Percentiles rank a stretch among this genome's conserved stretches.
Evolutionary conservation across 2,888 invertebrate genomes (phyloP).

Genomic region (Eueremaeus valkanovi): DNA sequence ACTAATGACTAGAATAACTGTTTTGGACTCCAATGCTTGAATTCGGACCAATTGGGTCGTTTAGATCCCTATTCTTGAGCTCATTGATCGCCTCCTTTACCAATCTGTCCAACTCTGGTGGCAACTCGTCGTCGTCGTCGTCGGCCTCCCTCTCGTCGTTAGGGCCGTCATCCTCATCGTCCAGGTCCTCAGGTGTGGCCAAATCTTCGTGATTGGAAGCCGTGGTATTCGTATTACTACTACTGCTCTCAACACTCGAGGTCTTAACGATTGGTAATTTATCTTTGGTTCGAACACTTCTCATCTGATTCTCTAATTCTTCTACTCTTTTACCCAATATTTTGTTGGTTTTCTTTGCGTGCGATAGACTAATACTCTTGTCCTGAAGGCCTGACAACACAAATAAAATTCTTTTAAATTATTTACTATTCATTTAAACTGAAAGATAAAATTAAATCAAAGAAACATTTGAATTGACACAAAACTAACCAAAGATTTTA

Average conservation of each 20-base stretch:
- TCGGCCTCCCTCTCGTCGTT: neutral
- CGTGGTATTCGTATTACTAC: neutral
- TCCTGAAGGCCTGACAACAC: slow-evolving; percentile 34
- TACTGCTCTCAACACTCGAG: neutral
- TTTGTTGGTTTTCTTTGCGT: slow-evolving; percentile 54
- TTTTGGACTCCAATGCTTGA: no score
- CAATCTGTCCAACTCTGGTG: slow-evolving; percentile 30
- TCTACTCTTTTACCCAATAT: slow-evolving; percentile 73
- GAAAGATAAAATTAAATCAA: neutral
- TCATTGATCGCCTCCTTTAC: slow-evolving; percentile 30
- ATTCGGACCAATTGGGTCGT: neutral
- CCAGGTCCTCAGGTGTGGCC: slow-evolving; percentile 18
- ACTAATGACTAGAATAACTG: neutral
- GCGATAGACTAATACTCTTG: slow-evolving; percentile 33
- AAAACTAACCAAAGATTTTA: slow-evolving; percentile 13
- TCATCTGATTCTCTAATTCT: slow-evolving; percentile 73
- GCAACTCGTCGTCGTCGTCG: slow-evolving; percentile 23
- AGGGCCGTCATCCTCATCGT: neutral
- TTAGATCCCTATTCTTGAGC: slow-evolving; percentile 13
- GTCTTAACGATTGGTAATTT: slow-evolving; percentile 22
- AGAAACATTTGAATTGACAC: neutral
- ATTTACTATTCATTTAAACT: neutral
- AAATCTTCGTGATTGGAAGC: neutral
- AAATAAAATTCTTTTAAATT: no score
- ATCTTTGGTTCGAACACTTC: slow-evolving; percentile 53